phyloP scores from a whole-genome alignment of 92 coral and sea anemone species.

The Palythoa grandiflora region DNA sequence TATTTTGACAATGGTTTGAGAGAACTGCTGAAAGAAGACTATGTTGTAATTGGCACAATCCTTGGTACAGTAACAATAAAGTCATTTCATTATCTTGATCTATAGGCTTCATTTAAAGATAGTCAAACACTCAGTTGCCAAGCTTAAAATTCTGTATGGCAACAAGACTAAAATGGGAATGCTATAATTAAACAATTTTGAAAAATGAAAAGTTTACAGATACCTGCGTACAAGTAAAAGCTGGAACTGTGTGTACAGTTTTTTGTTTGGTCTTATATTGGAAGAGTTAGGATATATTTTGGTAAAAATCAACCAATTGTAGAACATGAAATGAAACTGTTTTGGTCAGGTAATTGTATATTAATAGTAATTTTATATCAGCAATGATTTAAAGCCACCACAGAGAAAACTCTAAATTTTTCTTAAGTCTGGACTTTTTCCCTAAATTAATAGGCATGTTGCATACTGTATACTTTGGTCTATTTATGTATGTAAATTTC shows the following conservation, averaged over 20 bases:
- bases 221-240: no score
- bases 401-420: no score
- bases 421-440: not conserved
- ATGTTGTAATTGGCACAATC: not conserved
- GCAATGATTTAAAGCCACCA: not conserved
- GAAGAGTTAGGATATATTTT: not conserved
- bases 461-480: not conserved
- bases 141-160: not conserved
- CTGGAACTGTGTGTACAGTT: not conserved
- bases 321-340: not conserved
- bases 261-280: not conserved
- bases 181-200: not conserved
- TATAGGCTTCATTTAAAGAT: not conserved
- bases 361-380: not conserved
- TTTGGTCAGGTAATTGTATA: not conserved
- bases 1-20: not conserved
- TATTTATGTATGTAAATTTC: not conserved
- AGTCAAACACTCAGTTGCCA: not conserved
- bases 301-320: not conserved
- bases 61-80: slow-evolving; percentile 8
- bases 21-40: not conserved
- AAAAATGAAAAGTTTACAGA: not conserved
- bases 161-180: not conserved
- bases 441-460: not conserved
- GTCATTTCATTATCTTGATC: not conserved